These are phyloP conservation scores for Lanius collurio DNA, from an alignment of 2,113 vertebrate genomes.

Conservation along the genomic window DNA sequence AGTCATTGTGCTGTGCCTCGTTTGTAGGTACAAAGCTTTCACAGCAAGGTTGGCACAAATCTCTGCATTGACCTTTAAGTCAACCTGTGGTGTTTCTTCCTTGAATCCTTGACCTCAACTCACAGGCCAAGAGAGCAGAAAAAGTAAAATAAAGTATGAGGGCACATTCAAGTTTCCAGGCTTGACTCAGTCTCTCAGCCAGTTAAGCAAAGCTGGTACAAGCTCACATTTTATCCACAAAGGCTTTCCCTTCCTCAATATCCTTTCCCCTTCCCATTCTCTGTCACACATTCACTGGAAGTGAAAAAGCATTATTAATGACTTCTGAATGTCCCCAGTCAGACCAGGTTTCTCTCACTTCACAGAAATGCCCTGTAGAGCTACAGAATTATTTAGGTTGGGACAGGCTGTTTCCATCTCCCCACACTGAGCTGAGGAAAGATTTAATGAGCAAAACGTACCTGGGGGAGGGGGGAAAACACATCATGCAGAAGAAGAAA, in stretches of 20 bases:
- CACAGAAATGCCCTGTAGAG: background rate
- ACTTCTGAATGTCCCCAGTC: background rate
- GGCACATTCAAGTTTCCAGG: background rate
- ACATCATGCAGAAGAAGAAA: background rate
- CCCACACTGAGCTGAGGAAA: background rate
- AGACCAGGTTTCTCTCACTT: background rate
- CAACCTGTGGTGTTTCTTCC: fast-evolving
- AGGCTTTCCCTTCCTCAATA: background rate
- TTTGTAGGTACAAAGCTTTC: background rate
- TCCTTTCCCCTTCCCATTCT: background rate
- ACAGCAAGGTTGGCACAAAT: background rate
- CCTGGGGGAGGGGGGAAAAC: background rate
- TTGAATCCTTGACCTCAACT: background rate
- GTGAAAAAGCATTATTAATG: background rate
- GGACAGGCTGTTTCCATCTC: background rate
- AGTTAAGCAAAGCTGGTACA: background rate
- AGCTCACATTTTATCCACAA: background rate
- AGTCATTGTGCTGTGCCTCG: background rate
- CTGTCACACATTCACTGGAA: background rate
- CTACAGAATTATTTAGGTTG: background rate
- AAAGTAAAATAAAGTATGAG: background rate
- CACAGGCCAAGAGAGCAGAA: background rate
- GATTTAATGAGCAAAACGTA: background rate
- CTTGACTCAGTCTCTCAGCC: background rate
- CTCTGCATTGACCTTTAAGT: background rate